phyloP scores from a whole-genome alignment of 2,888 invertebrate species.

The Netelia virgata region DNA sequence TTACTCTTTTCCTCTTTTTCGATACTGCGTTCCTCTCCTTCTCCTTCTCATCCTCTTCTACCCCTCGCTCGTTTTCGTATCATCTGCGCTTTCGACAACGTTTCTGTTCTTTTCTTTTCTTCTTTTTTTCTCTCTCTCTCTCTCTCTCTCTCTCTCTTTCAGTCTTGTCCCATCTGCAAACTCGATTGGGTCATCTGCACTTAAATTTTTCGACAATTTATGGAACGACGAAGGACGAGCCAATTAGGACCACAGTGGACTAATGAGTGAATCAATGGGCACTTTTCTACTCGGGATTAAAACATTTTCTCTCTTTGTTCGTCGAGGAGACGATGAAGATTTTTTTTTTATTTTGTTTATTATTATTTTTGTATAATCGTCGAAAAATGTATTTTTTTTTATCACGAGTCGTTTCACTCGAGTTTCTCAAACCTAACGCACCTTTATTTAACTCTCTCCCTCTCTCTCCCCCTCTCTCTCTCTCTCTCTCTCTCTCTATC shows the following conservation, averaged over 20 bases:
- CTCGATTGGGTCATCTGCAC: slow-evolving; percentile 64
- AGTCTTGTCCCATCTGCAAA: slow-evolving; percentile 5
- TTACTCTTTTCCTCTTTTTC: slow-evolving; percentile 28
- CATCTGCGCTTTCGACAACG: slow-evolving; percentile 44
- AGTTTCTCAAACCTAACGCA: not conserved
- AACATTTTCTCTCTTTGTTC: not conserved
- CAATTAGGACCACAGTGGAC: not conserved
- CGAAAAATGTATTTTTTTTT: not conserved
- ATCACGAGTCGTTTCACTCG: not conserved
- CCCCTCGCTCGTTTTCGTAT: slow-evolving; percentile 33
- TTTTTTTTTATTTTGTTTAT: not conserved
- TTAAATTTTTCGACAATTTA: slow-evolving; percentile 35
- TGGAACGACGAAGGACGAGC: slow-evolving; percentile 16
- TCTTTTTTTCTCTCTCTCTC: slow-evolving; percentile 51
- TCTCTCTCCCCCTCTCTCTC: not conserved
- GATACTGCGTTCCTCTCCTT: slow-evolving; percentile 49
- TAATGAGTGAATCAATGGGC: slow-evolving; percentile 36
- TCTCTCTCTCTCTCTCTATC: not conserved
- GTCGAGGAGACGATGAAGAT: not conserved
- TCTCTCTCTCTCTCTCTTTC: not conserved
- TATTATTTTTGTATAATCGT: not conserved
- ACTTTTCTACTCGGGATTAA: not conserved
- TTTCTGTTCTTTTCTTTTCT: slow-evolving; percentile 43
- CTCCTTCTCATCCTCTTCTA: slow-evolving; percentile 16
- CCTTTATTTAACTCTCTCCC: slow-evolving; percentile 15